Base-by-base conservation (phyloP, 2,797 vertebrate species). In the Gallinago stenura region DNA sequence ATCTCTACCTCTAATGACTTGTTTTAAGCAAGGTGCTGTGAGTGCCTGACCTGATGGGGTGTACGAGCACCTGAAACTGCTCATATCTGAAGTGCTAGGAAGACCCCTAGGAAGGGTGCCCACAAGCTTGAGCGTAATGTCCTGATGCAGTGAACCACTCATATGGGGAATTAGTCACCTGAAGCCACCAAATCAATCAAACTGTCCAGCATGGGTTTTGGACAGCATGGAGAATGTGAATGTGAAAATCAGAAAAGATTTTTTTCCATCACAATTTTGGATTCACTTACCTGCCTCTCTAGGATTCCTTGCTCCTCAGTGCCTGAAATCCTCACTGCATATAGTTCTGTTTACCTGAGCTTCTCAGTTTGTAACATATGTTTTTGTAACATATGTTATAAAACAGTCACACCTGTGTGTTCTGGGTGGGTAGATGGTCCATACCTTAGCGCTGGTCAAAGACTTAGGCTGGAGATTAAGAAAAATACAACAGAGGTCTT, bases 171-270 rank as follows among this genome's bases (percentile, higher is more conserved):
- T n/a, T 50, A 41, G n/a, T 66, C 39, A 1, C 16, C 9, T 18
- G 28, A 37, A 84, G 9, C 28, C 26, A 82, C 62, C 1, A 2
- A 28, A 64, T 60, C 26, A 8, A 5, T 64, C 0, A 1, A 71
- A 75, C 15, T 61, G 6, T 54, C 0, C 3, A 54, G 7, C 0
- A 0, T 18, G 35, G 25, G 10, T 37, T 81, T 81, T 84, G 20
- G 28, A 62, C 57, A 71, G 5, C 12, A 17, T 7, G 0, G 1
- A 39, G 48, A 66, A 39, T n/a, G 39, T 37, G 21, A 30, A 12
- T 6, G 3, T 45, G 57, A 15, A 70, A 87, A 35, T 54, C 26
- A 64, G 35, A 50, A 80, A 60, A 33, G 20, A 2, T 0, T n/a
- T 66, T 65, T 75, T 81, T 75, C 22, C 15, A 10, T 65, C 31